Evolutionary conservation across 2,888 invertebrate genomes (phyloP), one percentile per base, ranked within the genome.

Genomic region (Leptinotarsa peninsularis): DNA sequence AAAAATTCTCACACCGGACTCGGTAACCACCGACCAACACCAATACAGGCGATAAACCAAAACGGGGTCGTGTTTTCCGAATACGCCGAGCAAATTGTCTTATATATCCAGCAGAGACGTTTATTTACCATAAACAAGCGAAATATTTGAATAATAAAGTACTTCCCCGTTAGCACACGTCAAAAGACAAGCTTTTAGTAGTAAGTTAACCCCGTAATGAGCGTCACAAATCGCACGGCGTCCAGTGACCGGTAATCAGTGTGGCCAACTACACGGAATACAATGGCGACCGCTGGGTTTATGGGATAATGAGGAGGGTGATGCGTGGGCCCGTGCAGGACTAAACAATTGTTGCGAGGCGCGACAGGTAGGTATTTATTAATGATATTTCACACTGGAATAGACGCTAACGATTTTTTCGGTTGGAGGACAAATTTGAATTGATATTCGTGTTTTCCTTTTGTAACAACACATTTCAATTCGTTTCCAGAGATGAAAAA

Each of bases 241-340:
- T 78, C 78, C 73, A 79, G 73, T 75, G 78, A 77, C 71, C 77
- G 76, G 79, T 79, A 79, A 80, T 80, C 78, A 78, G 79, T 79
- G 76, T 80, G 81, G 78, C 80, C 81, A 80, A 79, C 77, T 76
- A 74, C 74, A 77, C 71, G 74, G 78, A 77, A 80, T 78, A 81
- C 81, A 81, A 81, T 79, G 76, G 80, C 78, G 75, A 78, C 80
- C 81, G 81, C 80, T 79, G 82, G 81, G 80, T 83, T 83, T 83
- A 82, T 81, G 82, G 82, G 81, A 81, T 83, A 84, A 83, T 63
- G 63, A 63, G 63, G n/a, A 63, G 63, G 83, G 82, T 82, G 83
- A 71, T 69, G 82, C 80, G 83, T 83, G 80, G 82, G 83, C 74
- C 73, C 78, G 79, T 78, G 80, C 81, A 78, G 79, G 79, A 81